Evolutionary conservation across 2,797 vertebrate genomes (phyloP).

Genomic region (Phylloscopus collybita): DNA sequence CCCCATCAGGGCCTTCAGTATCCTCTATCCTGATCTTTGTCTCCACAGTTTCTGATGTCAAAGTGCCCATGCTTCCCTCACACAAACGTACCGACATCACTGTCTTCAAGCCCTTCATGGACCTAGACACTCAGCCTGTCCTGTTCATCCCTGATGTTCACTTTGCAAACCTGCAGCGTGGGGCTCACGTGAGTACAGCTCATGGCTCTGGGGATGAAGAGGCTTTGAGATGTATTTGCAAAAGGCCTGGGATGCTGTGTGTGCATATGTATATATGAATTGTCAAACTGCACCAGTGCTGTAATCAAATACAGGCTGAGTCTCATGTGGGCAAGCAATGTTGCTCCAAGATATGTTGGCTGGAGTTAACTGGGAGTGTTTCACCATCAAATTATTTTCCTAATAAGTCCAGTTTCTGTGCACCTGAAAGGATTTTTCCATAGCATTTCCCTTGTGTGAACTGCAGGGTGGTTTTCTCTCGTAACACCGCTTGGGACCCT

Average conservation of each 20-base stretch:
- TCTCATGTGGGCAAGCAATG: not conserved
- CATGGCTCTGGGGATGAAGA: not conserved
- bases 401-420: not conserved
- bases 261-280: rapidly evolving
- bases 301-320: not conserved
- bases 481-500: not conserved
- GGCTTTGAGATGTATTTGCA: not conserved
- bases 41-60: constrained; percentile 86
- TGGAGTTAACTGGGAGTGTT: not conserved
- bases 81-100: constrained; percentile 93
- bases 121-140: constrained; percentile 93
- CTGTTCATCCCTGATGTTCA: constrained; percentile 98
- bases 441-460: not conserved
- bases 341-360: not conserved
- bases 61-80: constrained; percentile 87
- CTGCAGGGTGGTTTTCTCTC: not conserved
- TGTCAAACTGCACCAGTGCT: not conserved
- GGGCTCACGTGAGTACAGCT: constrained; percentile 84
- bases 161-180: constrained; percentile 91
- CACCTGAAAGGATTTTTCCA: not conserved
- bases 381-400: not conserved
- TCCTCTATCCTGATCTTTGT: not conserved
- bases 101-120: constrained; percentile 91
- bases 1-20: not conserved
- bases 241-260: not conserved